A percentile compares a stretch with the other conserved stretches of the same genome.
These are phyloP conservation scores for Brachypodius melanocephalos DNA, from an alignment of 2,113 vertebrate species.

Conservation along the genomic window DNA sequence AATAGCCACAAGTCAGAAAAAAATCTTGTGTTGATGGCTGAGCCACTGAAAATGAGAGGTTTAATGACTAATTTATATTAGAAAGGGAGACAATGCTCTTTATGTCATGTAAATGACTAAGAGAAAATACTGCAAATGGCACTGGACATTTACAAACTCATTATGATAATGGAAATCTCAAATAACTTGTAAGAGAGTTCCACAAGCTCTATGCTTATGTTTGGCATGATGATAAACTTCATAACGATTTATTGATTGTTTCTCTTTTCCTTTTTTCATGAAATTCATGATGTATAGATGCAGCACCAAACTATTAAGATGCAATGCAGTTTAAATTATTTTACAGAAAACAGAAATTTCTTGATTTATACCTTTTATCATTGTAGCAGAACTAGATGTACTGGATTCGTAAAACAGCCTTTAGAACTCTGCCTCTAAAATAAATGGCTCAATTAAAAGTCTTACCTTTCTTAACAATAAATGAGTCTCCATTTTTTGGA, in stretches of 20 bases:
- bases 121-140: not conserved
- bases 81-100: not conserved
- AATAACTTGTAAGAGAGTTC: not conserved
- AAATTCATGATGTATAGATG: not conserved
- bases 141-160: not conserved
- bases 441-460: not conserved
- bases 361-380: not conserved
- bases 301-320: not conserved
- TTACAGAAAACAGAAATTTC: not conserved
- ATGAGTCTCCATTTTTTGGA: not conserved
- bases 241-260: not conserved
- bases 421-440: not conserved
- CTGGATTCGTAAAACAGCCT: not conserved
- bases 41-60: not conserved
- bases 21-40: not conserved
- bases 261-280: not conserved
- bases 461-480: slow-evolving; percentile 13
- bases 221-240: not conserved
- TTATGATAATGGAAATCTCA: not conserved
- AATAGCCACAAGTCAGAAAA: slow-evolving; percentile 6
- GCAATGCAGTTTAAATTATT: not conserved
- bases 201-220: not conserved
- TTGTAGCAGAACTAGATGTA: not conserved
- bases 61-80: slow-evolving; percentile 12
- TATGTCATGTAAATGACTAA: not conserved